Percentiles rank a stretch among this genome's conserved stretches.
These are phyloP conservation scores for Mastomys coucha DNA, from an alignment of 2,113 vertebrate species.

Conservation along the genomic window DNA sequence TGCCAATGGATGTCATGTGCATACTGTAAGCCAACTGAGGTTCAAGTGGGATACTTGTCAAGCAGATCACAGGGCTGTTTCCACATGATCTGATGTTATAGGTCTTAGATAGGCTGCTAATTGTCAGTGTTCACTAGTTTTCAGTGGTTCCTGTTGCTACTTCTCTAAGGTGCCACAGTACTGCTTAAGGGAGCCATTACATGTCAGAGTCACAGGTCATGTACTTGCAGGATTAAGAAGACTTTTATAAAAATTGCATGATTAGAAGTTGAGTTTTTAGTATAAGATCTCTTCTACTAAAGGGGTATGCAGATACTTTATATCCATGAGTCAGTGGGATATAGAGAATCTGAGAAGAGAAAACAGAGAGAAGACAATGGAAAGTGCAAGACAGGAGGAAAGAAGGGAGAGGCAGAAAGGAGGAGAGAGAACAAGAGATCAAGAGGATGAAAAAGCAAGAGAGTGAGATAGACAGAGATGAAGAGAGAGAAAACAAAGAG, in stretches of 20 bases:
- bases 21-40: not conserved
- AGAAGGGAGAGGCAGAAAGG: not conserved
- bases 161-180: not conserved
- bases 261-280: conserved; percentile 8
- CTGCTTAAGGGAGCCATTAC: not conserved
- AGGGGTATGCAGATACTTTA: not conserved
- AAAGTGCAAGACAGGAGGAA: not conserved
- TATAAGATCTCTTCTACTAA: not conserved
- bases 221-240: not conserved
- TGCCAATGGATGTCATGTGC: not conserved
- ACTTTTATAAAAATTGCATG: not conserved
- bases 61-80: not conserved
- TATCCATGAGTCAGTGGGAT: conserved; percentile 6
- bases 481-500: conserved; percentile 58
- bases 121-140: not conserved
- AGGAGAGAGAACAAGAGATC: not conserved
- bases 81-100: not conserved
- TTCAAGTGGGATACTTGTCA: not conserved
- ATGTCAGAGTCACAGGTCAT: not conserved
- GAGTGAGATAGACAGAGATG: not conserved
- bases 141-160: not conserved
- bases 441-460: not conserved
- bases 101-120: not conserved
- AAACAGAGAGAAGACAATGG: not conserved
- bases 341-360: not conserved